A percentile compares a stretch with the other conserved stretches of the same genome.
Evolutionary conservation across 2,113 vertebrate genomes (phyloP).

Genomic region (Rhombomys opimus): DNA sequence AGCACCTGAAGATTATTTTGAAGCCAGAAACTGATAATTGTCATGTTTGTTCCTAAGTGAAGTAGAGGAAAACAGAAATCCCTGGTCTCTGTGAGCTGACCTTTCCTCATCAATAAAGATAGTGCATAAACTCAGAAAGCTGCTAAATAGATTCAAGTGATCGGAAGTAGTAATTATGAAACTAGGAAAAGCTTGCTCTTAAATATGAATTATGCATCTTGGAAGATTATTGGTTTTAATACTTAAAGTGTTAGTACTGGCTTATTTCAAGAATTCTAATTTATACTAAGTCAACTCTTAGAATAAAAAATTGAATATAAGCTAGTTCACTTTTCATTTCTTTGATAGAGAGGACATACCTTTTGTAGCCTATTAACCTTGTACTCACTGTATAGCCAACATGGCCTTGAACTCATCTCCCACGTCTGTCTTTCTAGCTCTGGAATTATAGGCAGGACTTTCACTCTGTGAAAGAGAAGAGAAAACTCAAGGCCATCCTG

Average conservation of each 20-base stretch:
- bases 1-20: not conserved
- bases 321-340: slow-evolving; percentile 32
- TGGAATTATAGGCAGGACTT: not conserved
- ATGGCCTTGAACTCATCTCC: not conserved
- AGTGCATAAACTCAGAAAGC: not conserved
- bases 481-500: not conserved
- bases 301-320: slow-evolving; percentile 24
- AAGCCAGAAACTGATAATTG: not conserved
- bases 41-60: not conserved
- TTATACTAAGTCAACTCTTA: slow-evolving; percentile 54
- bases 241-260: slow-evolving; percentile 29
- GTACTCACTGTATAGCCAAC: not conserved
- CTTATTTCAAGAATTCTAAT: slow-evolving; percentile 61
- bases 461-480: not conserved
- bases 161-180: slow-evolving; percentile 47
- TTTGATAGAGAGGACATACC: slow-evolving; percentile 40
- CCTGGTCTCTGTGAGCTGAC: not conserved
- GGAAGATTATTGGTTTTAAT: slow-evolving; percentile 50
- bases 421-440: not conserved
- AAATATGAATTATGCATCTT: slow-evolving; percentile 50
- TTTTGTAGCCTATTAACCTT: not conserved
- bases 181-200: not conserved
- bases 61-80: not conserved
- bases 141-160: not conserved
- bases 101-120: not conserved